Conservation (phyloP, 2,888 invertebrate genomes). For the Eledone cirrhosa region DNA sequence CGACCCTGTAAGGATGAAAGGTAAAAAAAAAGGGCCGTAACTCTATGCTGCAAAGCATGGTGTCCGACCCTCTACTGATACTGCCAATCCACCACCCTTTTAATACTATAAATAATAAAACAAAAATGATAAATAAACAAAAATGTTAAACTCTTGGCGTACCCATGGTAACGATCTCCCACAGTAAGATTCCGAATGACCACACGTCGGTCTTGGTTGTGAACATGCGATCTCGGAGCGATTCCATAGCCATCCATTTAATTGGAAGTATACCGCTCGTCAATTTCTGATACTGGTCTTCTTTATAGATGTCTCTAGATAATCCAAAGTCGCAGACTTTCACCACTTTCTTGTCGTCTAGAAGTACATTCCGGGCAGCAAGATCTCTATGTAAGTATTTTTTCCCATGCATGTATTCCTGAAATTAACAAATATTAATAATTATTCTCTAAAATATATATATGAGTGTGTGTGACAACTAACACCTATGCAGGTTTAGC, state of each 20-base stretch:
- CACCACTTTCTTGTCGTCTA: conserved; percentile 68
- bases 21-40: no score
- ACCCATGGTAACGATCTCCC: conserved; percentile 88
- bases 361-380: conserved; percentile 84
- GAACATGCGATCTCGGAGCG: conserved; percentile 75
- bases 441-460: no score
- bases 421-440: conserved; percentile 39
- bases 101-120: background rate
- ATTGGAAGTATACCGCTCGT: conserved; percentile 64
- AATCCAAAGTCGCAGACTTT: conserved; percentile 92
- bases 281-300: conserved; percentile 81
- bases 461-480: no score
- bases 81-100: no score
- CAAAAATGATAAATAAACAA: background rate
- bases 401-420: conserved; percentile 83
- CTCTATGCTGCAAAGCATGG: no score
- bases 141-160: conserved; percentile 35
- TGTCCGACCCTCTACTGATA: no score
- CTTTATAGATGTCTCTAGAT: conserved; percentile 85
- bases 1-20: no score
- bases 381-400: conserved; percentile 89
- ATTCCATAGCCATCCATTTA: conserved; percentile 66
- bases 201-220: conserved; percentile 86
- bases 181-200: conserved; percentile 86
- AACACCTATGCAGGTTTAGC: no score